Evolutionary conservation across 2,888 invertebrate species (phyloP), one percentile per base, ranked within the genome.

Genomic region (Malthinus flaveolus): DNA sequence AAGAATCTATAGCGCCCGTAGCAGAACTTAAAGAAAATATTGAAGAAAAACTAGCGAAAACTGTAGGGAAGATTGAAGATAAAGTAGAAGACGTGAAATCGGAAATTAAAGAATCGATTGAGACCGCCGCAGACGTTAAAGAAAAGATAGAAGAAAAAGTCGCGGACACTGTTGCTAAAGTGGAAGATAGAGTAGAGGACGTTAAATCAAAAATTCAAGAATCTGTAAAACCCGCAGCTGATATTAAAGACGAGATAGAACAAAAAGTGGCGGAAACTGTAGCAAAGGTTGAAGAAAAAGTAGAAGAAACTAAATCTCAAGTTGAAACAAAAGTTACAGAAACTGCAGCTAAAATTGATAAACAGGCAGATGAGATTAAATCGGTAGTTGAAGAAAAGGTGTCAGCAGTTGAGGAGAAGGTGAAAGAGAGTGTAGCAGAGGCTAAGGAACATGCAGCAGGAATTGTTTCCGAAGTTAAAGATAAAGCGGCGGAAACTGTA

Each of bases 141-240:
- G 23, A 23, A 15, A 23, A 23, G 5, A 11, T 32, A 15, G 50
- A 50, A 10, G 46, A 34, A 15, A 33, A 44, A 49, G 51, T 12
- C 36, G 31, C 15, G 11, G 49, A 57, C 42, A 32, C 7, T 46
- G 34, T 11, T 32, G 49, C 31, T 11, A 31, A 53, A 31, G 36
- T 32, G 15, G 48, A 23, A 37, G 33, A 47, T 49, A 56, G 34
- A 46, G 36, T 32, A 5, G 34, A 32, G n/a, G 57, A 47, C 9
- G 45, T 32, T 10, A 49, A 56, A 45, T 61, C 59, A 34, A 49
- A 63, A 50, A 32, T 42, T 50, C 23, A 23, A 23, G 23, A 39
- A 46, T 47, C 37, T 51, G 51, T 36, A 44, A 57, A 44, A 49
- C 31, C 46, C 11, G 33, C 32, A 34, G 36, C 44, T 36, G 45